These are phyloP conservation scores for Fringilla coelebs DNA, from an alignment of 2,797 vertebrate genomes.

Conservation along the genomic window DNA sequence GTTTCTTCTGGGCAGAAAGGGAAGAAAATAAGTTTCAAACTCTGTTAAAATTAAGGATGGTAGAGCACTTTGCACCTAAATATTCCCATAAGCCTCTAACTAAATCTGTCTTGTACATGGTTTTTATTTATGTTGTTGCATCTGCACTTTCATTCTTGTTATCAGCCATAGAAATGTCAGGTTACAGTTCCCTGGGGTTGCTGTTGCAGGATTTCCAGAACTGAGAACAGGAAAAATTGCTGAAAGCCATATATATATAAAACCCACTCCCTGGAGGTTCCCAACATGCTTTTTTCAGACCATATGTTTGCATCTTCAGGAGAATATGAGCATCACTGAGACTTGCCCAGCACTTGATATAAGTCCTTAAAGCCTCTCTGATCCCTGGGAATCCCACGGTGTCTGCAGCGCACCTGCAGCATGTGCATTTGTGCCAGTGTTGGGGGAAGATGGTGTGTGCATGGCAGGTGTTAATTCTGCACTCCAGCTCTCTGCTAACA, in stretches of 20 bases:
- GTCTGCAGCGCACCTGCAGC: neutral
- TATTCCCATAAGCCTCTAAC: neutral
- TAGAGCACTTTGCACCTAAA: slow-evolving; percentile 44
- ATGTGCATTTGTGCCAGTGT: neutral
- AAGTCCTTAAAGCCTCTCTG: slow-evolving; percentile 14
- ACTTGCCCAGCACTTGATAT: slow-evolving; percentile 13
- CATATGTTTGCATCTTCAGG: slow-evolving; percentile 23
- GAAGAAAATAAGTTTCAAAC: neutral
- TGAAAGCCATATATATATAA: slow-evolving; percentile 1
- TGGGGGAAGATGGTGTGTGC: neutral
- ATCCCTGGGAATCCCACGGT: neutral
- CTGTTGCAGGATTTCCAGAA: slow-evolving; percentile 33
- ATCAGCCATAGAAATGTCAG: slow-evolving; percentile 32
- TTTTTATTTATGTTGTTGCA: slow-evolving; percentile 38
- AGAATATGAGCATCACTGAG: neutral
- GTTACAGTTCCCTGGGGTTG: slow-evolving; percentile 9
- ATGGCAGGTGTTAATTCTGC: neutral
- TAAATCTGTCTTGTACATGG: neutral
- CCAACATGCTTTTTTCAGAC: slow-evolving; percentile 12
- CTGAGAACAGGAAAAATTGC: slow-evolving; percentile 15
- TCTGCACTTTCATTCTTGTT: slow-evolving; percentile 46
- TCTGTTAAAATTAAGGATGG: slow-evolving; percentile 13
- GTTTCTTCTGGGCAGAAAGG: neutral
- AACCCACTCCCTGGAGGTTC: slow-evolving; percentile 19
- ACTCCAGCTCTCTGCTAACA: neutral